Percentiles rank a stretch among this genome's conserved stretches.
These are phyloP conservation scores for Acipenser oxyrinchus DNA, from an alignment of 2,797 vertebrate species.

Conservation along the genomic window DNA sequence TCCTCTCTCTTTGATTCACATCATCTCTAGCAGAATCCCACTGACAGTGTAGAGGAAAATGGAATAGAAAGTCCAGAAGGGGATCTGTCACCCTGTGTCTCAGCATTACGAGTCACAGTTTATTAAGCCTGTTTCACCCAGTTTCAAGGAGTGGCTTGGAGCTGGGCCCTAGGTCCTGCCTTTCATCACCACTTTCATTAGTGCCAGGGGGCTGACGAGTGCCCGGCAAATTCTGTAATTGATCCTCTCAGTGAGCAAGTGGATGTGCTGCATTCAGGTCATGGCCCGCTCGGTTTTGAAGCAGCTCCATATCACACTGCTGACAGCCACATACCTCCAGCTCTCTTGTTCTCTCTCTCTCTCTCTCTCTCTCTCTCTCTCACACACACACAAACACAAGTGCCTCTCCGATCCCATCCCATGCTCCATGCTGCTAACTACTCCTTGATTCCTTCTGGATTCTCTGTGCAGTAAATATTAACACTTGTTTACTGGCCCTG, in stretches of 20 bases:
- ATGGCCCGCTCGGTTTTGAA: conserved; percentile 56
- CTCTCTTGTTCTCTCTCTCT: conserved; percentile 42
- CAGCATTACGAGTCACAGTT: background rate
- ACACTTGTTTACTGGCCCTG: too few species aligned
- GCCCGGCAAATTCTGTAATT: conserved; percentile 57
- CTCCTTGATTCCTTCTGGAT: too few species aligned
- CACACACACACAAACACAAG: background rate
- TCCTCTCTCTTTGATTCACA: too few species aligned
- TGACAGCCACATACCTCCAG: conserved; percentile 49
- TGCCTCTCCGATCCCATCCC: too few species aligned
- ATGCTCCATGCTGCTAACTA: too few species aligned
- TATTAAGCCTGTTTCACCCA: background rate
- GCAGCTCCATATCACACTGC: conserved; percentile 47
- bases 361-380: conserved; percentile 36
- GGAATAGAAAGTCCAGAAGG: too few species aligned
- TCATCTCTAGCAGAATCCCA: too few species aligned
- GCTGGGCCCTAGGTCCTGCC: conserved; percentile 50
- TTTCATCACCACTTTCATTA: conserved; percentile 63
- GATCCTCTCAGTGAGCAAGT: conserved; percentile 53
- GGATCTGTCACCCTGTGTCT: too few species aligned
- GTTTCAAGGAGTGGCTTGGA: conserved; percentile 35
- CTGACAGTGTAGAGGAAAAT: too few species aligned
- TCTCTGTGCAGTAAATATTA: too few species aligned
- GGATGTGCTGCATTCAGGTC: conserved; percentile 53
- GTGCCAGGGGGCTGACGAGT: conserved; percentile 42